Conservation (phyloP, 2,888 invertebrate genomes). For the Fissipunctia ypsillon region DNA sequence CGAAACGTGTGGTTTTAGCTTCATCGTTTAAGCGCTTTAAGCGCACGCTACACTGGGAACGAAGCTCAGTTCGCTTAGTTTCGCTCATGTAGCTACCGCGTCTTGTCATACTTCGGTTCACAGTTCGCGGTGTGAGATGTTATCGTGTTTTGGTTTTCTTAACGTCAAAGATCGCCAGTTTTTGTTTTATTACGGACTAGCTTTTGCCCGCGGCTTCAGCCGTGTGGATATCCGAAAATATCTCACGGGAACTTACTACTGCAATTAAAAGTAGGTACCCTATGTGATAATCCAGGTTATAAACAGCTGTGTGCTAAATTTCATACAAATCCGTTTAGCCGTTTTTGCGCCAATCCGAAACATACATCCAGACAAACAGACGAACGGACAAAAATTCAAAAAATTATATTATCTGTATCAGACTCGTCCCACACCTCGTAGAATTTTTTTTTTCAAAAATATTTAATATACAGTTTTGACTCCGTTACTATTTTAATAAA, state of each 20-base stretch:
- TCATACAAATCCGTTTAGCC: neutral
- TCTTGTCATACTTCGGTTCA: too few species aligned
- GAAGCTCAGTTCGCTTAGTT: too few species aligned
- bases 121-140: too few species aligned
- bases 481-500: too few species aligned
- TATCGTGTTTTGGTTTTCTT: slow-evolving; percentile 2
- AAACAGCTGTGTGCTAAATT: too few species aligned
- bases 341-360: neutral
- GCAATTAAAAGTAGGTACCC: too few species aligned
- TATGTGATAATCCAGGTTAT: too few species aligned
- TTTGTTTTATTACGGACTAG: neutral
- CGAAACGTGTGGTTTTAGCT: slow-evolving; percentile 28
- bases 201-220: too few species aligned
- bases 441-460: neutral
- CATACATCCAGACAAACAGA: neutral
- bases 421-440: neutral
- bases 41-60: too few species aligned
- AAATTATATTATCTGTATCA: neutral
- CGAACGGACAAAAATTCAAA: neutral
- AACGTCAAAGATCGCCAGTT: neutral
- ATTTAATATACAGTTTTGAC: neutral
- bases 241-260: too few species aligned
- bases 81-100: too few species aligned
- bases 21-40: slow-evolving; percentile 8
- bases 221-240: too few species aligned